A percentile compares a stretch with the other conserved stretches of the same genome.
phyloP scores from a whole-genome alignment of 2,888 invertebrate species.

The Tetragnatha montana region DNA sequence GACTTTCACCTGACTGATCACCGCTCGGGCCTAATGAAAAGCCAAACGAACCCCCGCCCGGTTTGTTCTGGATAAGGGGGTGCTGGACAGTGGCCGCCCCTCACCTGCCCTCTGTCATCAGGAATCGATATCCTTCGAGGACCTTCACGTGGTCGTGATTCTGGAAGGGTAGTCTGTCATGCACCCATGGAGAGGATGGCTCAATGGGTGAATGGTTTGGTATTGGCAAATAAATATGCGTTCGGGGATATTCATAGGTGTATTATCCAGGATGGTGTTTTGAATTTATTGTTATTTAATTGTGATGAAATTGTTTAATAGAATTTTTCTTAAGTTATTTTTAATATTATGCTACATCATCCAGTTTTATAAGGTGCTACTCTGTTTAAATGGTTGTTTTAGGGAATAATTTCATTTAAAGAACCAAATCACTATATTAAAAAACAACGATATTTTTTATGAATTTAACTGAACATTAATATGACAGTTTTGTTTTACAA shows the following conservation, averaged over 20 bases:
- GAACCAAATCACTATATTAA: no score
- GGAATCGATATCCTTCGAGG: background rate
- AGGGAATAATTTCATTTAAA: no score
- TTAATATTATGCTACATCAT: no score
- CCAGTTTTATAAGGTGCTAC: no score
- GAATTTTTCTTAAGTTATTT: no score
- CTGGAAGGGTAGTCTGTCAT: background rate
- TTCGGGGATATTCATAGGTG: background rate
- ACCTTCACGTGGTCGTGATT: background rate
- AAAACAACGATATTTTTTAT: no score
- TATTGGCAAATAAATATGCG: conserved; percentile 6
- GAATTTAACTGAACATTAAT: no score
- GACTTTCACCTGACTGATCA: conserved; percentile 11
- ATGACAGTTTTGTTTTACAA: no score
- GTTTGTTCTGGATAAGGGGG: conserved; percentile 1
- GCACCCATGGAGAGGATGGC: no score
- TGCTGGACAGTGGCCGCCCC: background rate
- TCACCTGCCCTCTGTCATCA: background rate
- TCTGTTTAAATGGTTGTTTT: no score
- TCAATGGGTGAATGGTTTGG: background rate
- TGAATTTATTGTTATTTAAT: no score
- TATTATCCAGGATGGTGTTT: background rate
- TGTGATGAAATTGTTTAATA: no score
- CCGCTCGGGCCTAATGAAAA: background rate
- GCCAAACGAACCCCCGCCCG: background rate